Base-by-base conservation (phyloP, 2,888 invertebrate genomes). In the Strigamia crassipes region DNA sequence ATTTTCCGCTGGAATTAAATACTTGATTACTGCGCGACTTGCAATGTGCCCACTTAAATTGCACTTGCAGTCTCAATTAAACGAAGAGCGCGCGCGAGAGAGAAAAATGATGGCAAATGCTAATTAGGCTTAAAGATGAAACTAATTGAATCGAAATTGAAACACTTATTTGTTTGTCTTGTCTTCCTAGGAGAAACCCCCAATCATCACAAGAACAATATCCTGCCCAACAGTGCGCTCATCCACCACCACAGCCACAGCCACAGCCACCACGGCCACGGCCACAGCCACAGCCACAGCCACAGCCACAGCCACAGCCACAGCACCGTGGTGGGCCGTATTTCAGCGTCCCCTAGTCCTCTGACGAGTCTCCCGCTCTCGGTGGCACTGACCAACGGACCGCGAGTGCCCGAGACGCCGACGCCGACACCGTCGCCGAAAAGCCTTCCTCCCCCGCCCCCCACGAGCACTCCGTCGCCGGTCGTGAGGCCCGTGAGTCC, bases 141-240 rank as follows among this genome's bases (percentile, higher is more conserved):
- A 34, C 6, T 34, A 34, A 34, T 34, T 34, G 34, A 34, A 34
- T n/a, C n/a, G n/a, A n/a, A n/a, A n/a, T n/a, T n/a, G n/a, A n/a
- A n/a, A n/a, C n/a, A n/a, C n/a, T n/a, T n/a, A n/a, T n/a, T n/a
- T n/a, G 6, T 82, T 46, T 31, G 34, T 78, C 34, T 78, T 23
- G 56, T 42, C 1, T 23, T 81, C 82, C 1, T 73, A 83, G 83
- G 82, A 31, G 83, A 83, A 82, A 81, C 77, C 42, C n/a, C 82
- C 34, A 83, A 83, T 78, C 83, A 83, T 41, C 82, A 31, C 77
- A 38, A 56, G 78, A 82, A 82, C 81, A 82, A 78, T 79, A 79
- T 73, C 82, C 42, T 31, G 56, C 81, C 23, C 15, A 31, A 79
- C 79, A 82, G 31, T 66, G 51, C 42, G 23, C 27, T 34, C 27